Base-by-base conservation (phyloP, 2,888 invertebrate genomes). In the Mimachlamys varia region DNA sequence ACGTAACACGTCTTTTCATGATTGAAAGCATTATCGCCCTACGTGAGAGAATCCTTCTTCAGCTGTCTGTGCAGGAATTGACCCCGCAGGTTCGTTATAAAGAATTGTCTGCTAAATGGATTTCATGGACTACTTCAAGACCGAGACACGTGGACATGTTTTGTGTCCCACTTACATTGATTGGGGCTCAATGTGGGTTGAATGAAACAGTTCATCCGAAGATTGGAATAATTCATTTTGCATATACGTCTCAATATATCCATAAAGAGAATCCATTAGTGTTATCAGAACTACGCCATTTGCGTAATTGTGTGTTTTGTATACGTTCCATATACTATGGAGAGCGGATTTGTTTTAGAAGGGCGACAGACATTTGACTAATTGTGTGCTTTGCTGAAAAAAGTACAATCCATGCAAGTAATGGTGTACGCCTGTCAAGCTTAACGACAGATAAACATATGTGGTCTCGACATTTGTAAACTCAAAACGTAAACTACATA, bases 31-130 rank as follows among this genome's bases (percentile, higher is more conserved):
- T 76, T 76, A 76, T 76, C 76, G 15, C 76, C 76, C 76, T 33
- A 76, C 76, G 76, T 76, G 76, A 27, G 33, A 76, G 33, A 13
- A 76, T 76, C 76, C 13, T 76, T 76, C 76, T 7, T 4, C 33
- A 33, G 76, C 76, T 76, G 76, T 76, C 76, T 76, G 22, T 12
- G 7, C 22, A 76, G 33, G 33, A 33, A 76, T 33, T 76, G 76
- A 76, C 76, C 76, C 33, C 76, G 76, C 76, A 76, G 76, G 76
- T 76, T 76, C 76, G 76, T 76, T 76, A 76, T 76, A 33, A 76
- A 27, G 76, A 76, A 76, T 76, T 76, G 76, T 76, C 76, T 76
- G 27, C 33, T 76, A 76, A 76, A 76, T 76, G 33, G 76, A 76
- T 76, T 76, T 76, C 76, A 76, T 33, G 13, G 27, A 76, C 27